Evolutionary conservation across 2,888 invertebrate species (phyloP).

Genomic region (Argyresthia albistria): DNA sequence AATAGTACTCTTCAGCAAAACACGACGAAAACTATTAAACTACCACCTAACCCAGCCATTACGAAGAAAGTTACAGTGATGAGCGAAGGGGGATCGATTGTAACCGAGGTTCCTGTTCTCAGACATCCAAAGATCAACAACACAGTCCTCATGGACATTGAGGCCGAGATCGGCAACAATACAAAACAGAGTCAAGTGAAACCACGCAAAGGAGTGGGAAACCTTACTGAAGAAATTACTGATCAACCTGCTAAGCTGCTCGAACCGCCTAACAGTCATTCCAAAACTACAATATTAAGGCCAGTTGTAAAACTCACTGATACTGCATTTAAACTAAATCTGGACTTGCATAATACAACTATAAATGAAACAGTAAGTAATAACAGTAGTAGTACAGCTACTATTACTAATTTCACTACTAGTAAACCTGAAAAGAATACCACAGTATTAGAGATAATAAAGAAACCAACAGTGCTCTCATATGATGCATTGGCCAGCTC

Average conservation of each 20-base stretch:
- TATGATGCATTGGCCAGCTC: background rate
- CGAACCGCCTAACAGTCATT: background rate
- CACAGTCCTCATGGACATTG: slow-evolving; percentile 23
- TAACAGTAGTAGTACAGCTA: too few relatives aligned
- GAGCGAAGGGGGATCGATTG: slow-evolving; percentile 37
- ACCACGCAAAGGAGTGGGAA: slow-evolving; percentile 29
- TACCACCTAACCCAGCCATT: too few relatives aligned
- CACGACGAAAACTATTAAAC: too few relatives aligned
- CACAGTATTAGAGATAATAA: background rate
- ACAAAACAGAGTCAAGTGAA: slow-evolving; percentile 26
- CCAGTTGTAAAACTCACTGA: background rate
- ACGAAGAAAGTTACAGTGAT: background rate
- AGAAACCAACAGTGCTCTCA: background rate
- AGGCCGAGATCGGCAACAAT: slow-evolving; percentile 27
- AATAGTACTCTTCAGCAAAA: background rate
- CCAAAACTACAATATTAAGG: background rate
- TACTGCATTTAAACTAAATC: background rate
- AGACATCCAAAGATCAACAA: slow-evolving; percentile 28
- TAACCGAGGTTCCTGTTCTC: slow-evolving; percentile 22
- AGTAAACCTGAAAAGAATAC: background rate
- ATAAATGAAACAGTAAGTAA: background rate
- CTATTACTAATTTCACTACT: background rate
- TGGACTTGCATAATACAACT: background rate
- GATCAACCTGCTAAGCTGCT: background rate
- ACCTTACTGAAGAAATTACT: slow-evolving; percentile 10